Percentiles rank a stretch among this genome's conserved stretches.
Evolutionary conservation across 1,140 invertebrate species (phyloP).

Genomic region (Cataglyphis hispanica): DNA sequence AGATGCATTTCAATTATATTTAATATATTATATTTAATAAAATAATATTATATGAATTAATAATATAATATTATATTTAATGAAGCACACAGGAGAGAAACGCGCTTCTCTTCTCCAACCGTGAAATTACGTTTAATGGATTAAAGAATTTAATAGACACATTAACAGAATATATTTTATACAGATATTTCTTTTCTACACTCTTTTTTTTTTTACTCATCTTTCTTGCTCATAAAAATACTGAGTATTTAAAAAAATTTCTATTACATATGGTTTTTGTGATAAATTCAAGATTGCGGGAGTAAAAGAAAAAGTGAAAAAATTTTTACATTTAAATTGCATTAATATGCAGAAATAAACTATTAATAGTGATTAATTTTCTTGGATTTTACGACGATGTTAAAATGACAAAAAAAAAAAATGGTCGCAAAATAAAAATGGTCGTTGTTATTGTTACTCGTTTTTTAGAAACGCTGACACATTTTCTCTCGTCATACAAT

Average conservation of each 20-base stretch:
- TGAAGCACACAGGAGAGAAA: neutral
- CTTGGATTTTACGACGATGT: conserved; percentile 5
- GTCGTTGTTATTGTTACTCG: neutral
- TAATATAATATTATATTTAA: too few relatives aligned
- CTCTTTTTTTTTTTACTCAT: conserved; percentile 29
- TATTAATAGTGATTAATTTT: conserved; percentile 42
- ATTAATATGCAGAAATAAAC: neutral
- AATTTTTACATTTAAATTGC: conserved; percentile 22
- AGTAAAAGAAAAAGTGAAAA: conserved; percentile 25
- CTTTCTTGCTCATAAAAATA: conserved; percentile 8
- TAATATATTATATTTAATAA: too few relatives aligned
- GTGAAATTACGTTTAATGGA: conserved; percentile 41
- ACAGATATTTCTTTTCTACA: neutral
- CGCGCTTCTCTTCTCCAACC: neutral
- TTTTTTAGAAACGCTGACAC: neutral
- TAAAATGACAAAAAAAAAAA: neutral
- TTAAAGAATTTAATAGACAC: conserved; percentile 34
- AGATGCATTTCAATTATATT: neutral
- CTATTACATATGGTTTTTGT: neutral
- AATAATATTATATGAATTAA: too few relatives aligned
- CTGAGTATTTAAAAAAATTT: conserved; percentile 35
- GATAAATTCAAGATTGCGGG: conserved; percentile 14
- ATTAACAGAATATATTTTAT: conserved; percentile 32
- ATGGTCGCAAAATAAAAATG: neutral
- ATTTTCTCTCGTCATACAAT: neutral